Evolutionary conservation across 2,888 invertebrate species (phyloP).

Genomic region (Dryobotodes eremita): DNA sequence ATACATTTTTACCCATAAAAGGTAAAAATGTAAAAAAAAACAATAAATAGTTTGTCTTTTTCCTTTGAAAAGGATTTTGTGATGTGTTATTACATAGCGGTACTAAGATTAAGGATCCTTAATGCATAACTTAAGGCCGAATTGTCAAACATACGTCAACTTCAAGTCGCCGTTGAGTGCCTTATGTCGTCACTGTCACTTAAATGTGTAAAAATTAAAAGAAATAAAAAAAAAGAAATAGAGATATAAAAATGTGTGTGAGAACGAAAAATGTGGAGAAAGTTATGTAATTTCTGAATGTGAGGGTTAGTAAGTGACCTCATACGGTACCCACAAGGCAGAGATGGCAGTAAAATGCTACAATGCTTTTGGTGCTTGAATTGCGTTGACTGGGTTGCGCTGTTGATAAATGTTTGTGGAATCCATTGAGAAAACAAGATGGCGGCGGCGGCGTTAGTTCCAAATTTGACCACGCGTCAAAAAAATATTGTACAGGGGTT

Average conservation of each 20-base stretch:
- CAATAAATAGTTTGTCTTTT: constrained; percentile 6
- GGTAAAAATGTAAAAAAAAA: constrained; percentile 31
- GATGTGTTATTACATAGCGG: too few species aligned
- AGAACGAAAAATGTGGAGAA: neutral
- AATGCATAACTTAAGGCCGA: neutral
- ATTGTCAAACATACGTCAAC: neutral
- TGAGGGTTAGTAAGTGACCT: neutral
- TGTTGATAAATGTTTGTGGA: neutral
- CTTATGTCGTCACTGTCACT: neutral
- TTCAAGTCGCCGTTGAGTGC: neutral
- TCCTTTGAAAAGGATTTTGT: constrained; percentile 16
- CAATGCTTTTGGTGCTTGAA: neutral
- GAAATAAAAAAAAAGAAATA: neutral
- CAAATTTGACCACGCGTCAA: too few species aligned
- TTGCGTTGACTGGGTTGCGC: neutral
- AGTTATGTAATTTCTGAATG: neutral
- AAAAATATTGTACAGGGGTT: too few species aligned
- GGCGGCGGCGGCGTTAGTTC: too few species aligned
- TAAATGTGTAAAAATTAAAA: neutral
- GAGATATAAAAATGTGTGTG: neutral
- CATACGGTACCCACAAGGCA: neutral
- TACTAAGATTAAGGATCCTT: too few species aligned
- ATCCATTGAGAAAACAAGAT: neutral
- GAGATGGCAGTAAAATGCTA: neutral
- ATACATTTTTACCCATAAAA: constrained; percentile 33